phyloP scores from a whole-genome alignment of 2,888 invertebrate genomes.

The Melipona beecheii region DNA sequence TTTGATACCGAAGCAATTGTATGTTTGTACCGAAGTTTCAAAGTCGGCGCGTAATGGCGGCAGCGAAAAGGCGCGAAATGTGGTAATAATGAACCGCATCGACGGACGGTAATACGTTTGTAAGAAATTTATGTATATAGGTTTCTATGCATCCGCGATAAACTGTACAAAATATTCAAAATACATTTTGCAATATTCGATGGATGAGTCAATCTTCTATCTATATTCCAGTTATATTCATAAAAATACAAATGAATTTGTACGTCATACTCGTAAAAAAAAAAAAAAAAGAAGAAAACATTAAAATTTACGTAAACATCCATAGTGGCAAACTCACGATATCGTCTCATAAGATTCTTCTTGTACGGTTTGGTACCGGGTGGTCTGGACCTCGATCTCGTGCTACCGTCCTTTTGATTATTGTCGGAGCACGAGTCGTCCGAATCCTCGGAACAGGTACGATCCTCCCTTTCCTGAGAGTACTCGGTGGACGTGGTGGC shows the following conservation, averaged over 20 bases:
- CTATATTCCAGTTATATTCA: not conserved
- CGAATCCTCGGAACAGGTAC: constrained; percentile 91
- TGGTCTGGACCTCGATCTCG: constrained; percentile 84
- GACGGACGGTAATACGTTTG: not conserved
- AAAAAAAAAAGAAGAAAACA: too few relatives aligned
- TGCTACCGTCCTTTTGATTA: constrained; percentile 86
- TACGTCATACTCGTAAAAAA: too few relatives aligned
- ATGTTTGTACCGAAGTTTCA: not conserved
- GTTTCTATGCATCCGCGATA: not conserved
- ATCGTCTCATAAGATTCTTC: constrained; percentile 96
- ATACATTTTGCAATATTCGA: too few relatives aligned
- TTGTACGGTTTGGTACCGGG: constrained; percentile 89
- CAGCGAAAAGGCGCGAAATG: constrained; percentile 35
- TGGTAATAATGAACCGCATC: not conserved
- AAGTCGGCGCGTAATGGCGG: constrained; percentile 30
- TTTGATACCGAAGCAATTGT: not conserved
- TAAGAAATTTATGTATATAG: not conserved
- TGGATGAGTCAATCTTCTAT: not conserved
- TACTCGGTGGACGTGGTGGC: constrained; percentile 75
- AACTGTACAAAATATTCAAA: not conserved
- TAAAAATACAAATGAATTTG: not conserved
- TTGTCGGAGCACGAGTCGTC: constrained; percentile 91
- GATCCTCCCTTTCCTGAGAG: constrained; percentile 83
- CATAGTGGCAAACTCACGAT: constrained; percentile 91
- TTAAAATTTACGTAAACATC: not conserved